phyloP scores from a whole-genome alignment of 1,140 invertebrate genomes.

The Habropoda laboriosa region DNA sequence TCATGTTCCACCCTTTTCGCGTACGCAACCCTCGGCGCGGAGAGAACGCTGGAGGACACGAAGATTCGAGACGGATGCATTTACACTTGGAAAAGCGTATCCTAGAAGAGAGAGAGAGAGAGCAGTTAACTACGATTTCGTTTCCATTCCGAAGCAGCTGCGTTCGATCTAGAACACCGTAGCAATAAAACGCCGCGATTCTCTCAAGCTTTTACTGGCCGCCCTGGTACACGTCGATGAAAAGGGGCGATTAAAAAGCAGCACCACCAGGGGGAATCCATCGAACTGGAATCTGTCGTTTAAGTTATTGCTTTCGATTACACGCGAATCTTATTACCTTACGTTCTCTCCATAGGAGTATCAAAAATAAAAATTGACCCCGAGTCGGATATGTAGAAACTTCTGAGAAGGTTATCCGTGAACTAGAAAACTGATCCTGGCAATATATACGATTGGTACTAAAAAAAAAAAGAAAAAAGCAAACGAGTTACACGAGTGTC shows the following conservation, averaged over 20 bases:
- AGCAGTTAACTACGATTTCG: not conserved
- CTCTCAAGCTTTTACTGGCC: not conserved
- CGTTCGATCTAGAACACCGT: not conserved
- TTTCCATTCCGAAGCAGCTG: not conserved
- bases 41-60: not conserved
- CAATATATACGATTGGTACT: too few species aligned
- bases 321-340: too few species aligned
- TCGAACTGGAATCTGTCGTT: not conserved
- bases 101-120: too few species aligned
- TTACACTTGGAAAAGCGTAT: not conserved
- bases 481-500: too few species aligned
- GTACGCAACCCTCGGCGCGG: not conserved
- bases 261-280: too few species aligned
- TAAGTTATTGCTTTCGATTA: not conserved
- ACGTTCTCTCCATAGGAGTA: too few species aligned
- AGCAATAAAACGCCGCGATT: not conserved
- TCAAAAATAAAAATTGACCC: too few species aligned
- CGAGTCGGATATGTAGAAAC: too few species aligned
- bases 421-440: too few species aligned
- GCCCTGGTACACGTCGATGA: not conserved
- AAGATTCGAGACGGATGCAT: not conserved
- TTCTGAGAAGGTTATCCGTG: too few species aligned
- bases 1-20: not conserved
- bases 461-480: too few species aligned
- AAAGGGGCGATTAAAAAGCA: not conserved